phyloP scores from a whole-genome alignment of 2,113 vertebrate species.

The Albula goreensis region DNA sequence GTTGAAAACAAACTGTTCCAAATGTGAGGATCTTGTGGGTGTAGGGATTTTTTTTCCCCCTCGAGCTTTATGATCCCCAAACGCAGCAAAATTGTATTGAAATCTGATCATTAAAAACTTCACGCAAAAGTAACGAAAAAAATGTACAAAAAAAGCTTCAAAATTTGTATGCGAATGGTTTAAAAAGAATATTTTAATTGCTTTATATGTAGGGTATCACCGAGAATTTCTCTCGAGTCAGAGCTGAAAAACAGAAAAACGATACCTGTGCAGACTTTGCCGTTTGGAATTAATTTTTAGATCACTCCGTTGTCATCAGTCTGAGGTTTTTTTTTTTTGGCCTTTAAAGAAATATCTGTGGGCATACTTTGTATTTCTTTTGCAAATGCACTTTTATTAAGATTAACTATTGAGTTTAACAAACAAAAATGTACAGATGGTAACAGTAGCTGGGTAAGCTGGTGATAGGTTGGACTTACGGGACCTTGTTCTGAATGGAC shows the following conservation, averaged over 20 bases:
- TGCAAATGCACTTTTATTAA: conserved; percentile 35
- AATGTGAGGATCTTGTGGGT: conserved; percentile 12
- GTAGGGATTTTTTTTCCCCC: neutral
- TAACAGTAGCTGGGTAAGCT: neutral
- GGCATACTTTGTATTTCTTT: conserved; percentile 8
- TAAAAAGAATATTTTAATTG: conserved; percentile 9
- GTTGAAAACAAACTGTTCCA: conserved; percentile 3
- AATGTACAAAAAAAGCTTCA: conserved; percentile 7
- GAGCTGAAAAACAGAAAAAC: neutral
- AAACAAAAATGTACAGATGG: conserved; percentile 13
- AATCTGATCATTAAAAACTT: conserved; percentile 1
- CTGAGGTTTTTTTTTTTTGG: conserved; percentile 21
- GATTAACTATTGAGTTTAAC: conserved; percentile 4
- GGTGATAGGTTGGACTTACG: neutral
- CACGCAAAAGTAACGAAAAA: neutral
- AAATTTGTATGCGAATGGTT: conserved; percentile 18
- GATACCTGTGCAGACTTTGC: conserved; percentile 17
- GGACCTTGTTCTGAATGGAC: neutral
- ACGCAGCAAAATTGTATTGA: conserved; percentile 4
- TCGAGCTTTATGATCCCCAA: neutral
- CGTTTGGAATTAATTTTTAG: conserved; percentile 24
- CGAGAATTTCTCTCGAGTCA: conserved; percentile 13
- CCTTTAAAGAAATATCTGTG: conserved; percentile 22
- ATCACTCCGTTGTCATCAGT: conserved; percentile 25
- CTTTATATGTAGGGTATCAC: conserved; percentile 4